Conservation (phyloP, 2,888 invertebrate species). For the Autographa pulchrina region DNA sequence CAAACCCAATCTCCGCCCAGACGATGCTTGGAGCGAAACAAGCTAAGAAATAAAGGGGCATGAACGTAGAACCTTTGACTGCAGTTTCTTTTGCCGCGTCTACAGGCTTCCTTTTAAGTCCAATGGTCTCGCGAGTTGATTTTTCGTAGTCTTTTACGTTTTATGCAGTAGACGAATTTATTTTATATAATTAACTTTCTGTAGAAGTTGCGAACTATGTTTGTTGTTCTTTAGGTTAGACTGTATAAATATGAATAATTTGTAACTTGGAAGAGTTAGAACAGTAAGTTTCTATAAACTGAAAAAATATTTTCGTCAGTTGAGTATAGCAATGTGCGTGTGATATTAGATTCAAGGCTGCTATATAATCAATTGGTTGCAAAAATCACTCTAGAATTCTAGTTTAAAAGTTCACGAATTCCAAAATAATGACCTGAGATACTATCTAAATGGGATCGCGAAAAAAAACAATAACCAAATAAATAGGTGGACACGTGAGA, state of each 20-base stretch:
- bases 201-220: neutral
- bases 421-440: conserved; percentile 21
- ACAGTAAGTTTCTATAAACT: too few relatives aligned
- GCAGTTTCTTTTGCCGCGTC: conserved; percentile 46
- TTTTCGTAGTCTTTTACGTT: conserved; percentile 31
- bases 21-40: conserved; percentile 13
- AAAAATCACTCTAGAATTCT: neutral
- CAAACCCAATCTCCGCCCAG: conserved; percentile 8
- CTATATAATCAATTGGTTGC: too few relatives aligned
- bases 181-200: neutral
- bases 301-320: too few relatives aligned
- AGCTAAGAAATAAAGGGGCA: conserved; percentile 20
- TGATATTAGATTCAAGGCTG: too few relatives aligned
- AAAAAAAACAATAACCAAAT: conserved; percentile 48
- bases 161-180: neutral
- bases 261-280: too few relatives aligned
- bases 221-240: too few relatives aligned
- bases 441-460: conserved; percentile 21
- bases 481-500: conserved; percentile 71
- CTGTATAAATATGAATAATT: too few relatives aligned
- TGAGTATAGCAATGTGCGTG: neutral
- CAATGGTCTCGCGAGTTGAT: conserved; percentile 25
- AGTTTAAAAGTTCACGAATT: neutral
- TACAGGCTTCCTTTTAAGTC: conserved; percentile 55
- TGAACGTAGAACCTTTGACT: conserved; percentile 48